These are phyloP conservation scores for Eremobia ochroleuca DNA, from an alignment of 2,888 invertebrate species.

Conservation along the genomic window DNA sequence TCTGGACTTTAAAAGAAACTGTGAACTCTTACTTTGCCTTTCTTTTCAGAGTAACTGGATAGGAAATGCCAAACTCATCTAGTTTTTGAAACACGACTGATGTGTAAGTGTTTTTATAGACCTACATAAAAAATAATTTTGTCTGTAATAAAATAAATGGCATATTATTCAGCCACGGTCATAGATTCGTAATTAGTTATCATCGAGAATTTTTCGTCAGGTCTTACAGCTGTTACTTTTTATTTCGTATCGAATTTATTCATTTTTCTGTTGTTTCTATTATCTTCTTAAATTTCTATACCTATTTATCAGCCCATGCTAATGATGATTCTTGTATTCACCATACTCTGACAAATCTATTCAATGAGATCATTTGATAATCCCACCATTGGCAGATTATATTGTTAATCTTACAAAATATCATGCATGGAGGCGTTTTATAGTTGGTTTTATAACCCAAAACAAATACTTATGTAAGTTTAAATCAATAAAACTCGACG, in stretches of 20 bases:
- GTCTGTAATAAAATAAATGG: no score
- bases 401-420: constrained; percentile 13
- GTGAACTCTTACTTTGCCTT: no score
- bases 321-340: not conserved
- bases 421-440: constrained; percentile 33
- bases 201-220: not conserved
- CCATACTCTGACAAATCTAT: not conserved
- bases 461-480: constrained; percentile 19
- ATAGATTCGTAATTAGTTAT: not conserved
- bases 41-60: no score
- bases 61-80: no score
- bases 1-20: no score
- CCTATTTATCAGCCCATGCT: not conserved
- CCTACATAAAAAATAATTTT: no score
- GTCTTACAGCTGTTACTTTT: not conserved
- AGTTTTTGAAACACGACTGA: no score
- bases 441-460: constrained; percentile 29
- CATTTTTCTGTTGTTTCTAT: not conserved
- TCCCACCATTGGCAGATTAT: constrained; percentile 19
- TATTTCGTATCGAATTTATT: not conserved
- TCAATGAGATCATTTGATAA: constrained; percentile 39
- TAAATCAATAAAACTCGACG: constrained; percentile 24
- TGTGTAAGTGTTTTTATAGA: no score
- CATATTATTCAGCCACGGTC: not conserved
- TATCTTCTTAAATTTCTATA: not conserved